These are phyloP conservation scores for Platyscapa corneri DNA, from an alignment of 1,140 invertebrate species.

Conservation along the genomic window DNA sequence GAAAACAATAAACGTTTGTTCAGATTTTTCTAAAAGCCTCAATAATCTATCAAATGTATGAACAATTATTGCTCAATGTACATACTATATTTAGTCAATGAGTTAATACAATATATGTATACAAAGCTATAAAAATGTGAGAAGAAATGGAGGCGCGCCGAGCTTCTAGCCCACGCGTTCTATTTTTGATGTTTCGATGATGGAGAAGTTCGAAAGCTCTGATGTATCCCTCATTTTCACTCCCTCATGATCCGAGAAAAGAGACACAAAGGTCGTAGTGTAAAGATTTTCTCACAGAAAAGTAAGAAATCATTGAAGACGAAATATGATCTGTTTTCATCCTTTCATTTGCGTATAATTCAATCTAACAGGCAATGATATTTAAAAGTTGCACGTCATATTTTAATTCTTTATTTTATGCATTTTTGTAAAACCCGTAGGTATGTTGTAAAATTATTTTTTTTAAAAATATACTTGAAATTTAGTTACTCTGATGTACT, in stretches of 20 bases:
- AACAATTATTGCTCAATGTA: neutral
- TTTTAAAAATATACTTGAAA: too few relatives aligned
- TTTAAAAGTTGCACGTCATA: neutral
- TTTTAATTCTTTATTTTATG: neutral
- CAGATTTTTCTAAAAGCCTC: neutral
- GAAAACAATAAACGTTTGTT: neutral
- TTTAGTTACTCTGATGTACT: neutral
- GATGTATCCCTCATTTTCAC: neutral
- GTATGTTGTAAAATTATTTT: too few relatives aligned
- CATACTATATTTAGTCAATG: constrained; percentile 11
- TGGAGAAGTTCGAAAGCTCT: neutral
- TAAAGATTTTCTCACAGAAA: constrained; percentile 12
- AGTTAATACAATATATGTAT: constrained; percentile 11
- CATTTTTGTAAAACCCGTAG: neutral
- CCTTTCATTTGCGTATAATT: neutral
- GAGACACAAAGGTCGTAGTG: constrained; percentile 29
- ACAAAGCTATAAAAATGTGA: neutral
- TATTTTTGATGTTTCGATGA: constrained; percentile 24
- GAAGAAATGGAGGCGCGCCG: constrained; percentile 24
- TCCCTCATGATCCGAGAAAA: constrained; percentile 22
- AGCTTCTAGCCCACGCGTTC: constrained; percentile 32
- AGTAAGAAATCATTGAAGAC: constrained; percentile 34
- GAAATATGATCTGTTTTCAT: constrained; percentile 21
- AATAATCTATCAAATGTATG: neutral
- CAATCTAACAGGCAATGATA: neutral